Percentiles rank a stretch among this genome's conserved stretches.
Evolutionary conservation across 2,113 vertebrate species (phyloP).

Genomic region (Coptodon bakossiorum): DNA sequence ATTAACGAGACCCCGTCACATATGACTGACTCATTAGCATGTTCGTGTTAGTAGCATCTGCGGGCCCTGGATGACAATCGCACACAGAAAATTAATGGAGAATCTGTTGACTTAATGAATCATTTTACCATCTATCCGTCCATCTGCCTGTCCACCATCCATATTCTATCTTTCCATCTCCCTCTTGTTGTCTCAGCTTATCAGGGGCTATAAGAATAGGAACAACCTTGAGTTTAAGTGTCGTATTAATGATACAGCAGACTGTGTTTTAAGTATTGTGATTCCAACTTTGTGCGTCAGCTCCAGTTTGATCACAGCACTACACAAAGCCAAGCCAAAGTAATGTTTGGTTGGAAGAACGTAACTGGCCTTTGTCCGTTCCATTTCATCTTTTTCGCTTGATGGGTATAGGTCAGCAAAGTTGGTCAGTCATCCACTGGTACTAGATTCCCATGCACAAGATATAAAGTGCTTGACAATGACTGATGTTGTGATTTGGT

Average conservation of each 20-base stretch:
- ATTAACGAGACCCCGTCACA: conserved; percentile 42
- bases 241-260: not conserved
- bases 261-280: not conserved
- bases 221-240: not conserved
- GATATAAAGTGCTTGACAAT: not conserved
- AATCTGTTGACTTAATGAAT: conserved; percentile 3
- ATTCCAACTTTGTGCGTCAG: not conserved
- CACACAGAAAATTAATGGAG: not conserved
- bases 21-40: conserved; percentile 39
- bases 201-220: not conserved
- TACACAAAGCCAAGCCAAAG: not conserved
- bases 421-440: not conserved
- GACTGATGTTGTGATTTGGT: not conserved
- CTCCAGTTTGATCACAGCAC: not conserved
- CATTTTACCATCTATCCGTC: not conserved
- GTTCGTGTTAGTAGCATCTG: conserved; percentile 14
- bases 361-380: not conserved
- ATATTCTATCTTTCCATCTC: not conserved
- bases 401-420: not conserved
- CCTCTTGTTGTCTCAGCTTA: not conserved
- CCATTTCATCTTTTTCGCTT: not conserved
- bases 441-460: not conserved
- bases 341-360: not conserved
- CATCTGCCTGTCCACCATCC: not conserved
- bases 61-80: not conserved